These are phyloP conservation scores for Phytoseiulus persimilis DNA, from an alignment of 2,888 invertebrate species.

Conservation along the genomic window DNA sequence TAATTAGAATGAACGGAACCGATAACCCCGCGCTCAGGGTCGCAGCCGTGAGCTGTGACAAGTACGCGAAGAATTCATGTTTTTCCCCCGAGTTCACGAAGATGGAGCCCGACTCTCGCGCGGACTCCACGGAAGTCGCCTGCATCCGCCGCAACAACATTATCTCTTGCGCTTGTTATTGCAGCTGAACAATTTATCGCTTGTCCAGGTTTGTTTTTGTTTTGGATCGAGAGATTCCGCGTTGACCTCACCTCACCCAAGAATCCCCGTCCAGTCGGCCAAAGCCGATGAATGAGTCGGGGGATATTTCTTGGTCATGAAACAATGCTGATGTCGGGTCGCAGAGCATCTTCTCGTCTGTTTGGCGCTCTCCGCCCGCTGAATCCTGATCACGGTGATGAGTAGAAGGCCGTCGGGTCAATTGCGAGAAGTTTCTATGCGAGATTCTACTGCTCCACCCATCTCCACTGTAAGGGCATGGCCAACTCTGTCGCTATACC, in stretches of 20 bases:
- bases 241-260: neutral
- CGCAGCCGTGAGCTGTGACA: neutral
- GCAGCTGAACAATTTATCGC: neutral
- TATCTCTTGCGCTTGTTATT: neutral
- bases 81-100: neutral
- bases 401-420: neutral
- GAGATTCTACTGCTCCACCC: neutral
- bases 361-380: neutral
- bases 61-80: neutral
- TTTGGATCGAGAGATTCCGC: neutral
- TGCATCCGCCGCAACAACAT: neutral
- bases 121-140: no score
- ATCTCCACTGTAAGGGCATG: neutral
- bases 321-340: neutral
- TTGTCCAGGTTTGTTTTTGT: neutral
- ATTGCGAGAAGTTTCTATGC: neutral
- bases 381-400: neutral
- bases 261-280: neutral
- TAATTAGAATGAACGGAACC: slow-evolving; percentile 39
- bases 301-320: no score
- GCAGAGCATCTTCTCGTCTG: neutral
- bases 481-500: neutral
- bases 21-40: neutral
- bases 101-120: neutral
- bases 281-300: no score